These are phyloP conservation scores for Chauna torquata DNA, from an alignment of 2,113 vertebrate species.

Conservation along the genomic window DNA sequence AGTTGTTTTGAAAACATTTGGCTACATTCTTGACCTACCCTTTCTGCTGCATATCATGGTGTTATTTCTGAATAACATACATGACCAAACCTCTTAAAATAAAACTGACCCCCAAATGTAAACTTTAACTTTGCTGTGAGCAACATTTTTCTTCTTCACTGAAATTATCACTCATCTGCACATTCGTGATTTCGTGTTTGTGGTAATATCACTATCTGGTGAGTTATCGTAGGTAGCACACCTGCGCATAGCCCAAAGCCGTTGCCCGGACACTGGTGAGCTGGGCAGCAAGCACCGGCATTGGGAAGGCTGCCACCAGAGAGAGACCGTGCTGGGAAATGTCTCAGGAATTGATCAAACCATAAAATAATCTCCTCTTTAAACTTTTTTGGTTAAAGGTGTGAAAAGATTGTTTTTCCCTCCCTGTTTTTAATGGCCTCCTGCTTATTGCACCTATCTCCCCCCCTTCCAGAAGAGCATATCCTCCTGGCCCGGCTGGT, in stretches of 20 bases:
- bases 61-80: not conserved
- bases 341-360: not conserved
- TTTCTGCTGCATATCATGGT: not conserved
- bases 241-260: not conserved
- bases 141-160: not conserved
- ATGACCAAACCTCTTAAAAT: not conserved
- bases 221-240: not conserved
- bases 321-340: not conserved
- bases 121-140: not conserved
- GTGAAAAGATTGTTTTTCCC: not conserved
- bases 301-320: not conserved
- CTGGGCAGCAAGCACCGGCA: fast-evolving
- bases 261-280: fast-evolving
- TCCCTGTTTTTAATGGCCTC: not conserved
- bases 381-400: not conserved
- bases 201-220: not conserved
- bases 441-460: not conserved
- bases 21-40: not conserved
- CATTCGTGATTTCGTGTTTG: not conserved
- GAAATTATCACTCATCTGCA: not conserved
- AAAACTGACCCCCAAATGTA: not conserved
- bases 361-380: not conserved
- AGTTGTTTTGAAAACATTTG: not conserved
- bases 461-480: not conserved
- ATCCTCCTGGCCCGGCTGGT: not conserved